Conservation (phyloP, 2,113 vertebrate species). For the Hystrix brachyura region DNA sequence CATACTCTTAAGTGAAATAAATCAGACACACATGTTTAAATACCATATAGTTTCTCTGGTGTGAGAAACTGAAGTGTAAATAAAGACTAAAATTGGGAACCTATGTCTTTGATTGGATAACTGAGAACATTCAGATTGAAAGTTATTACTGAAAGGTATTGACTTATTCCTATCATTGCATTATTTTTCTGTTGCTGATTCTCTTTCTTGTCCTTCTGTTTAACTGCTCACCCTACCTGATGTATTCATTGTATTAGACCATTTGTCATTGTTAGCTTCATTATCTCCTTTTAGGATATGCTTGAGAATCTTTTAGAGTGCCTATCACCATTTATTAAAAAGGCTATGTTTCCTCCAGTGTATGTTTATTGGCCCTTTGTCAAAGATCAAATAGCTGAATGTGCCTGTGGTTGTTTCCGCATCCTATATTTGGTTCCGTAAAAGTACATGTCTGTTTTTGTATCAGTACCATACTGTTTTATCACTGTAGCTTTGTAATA, state of each 20-base stretch:
- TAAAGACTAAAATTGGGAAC: not conserved
- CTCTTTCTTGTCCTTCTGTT: not conserved
- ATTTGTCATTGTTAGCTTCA: not conserved
- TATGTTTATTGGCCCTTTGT: not conserved
- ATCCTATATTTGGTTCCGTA: not conserved
- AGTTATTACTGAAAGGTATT: not conserved
- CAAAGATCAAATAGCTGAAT: not conserved
- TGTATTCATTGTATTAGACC: not conserved
- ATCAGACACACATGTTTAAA: no score
- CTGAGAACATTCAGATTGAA: not conserved
- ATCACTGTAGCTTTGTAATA: not conserved
- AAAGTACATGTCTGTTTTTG: not conserved
- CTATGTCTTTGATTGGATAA: not conserved
- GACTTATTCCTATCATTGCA: not conserved
- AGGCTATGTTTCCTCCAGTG: not conserved
- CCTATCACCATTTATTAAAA: not conserved
- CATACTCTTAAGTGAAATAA: no score
- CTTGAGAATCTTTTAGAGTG: not conserved
- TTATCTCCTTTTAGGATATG: not conserved
- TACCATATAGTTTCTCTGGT: no score
- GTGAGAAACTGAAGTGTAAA: no score
- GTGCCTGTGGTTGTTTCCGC: not conserved
- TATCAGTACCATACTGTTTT: not conserved
- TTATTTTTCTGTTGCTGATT: not conserved
- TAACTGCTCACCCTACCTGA: not conserved